A percentile compares a stretch with the other conserved stretches of the same genome.
These are phyloP conservation scores for Hybognathus amarus DNA, from an alignment of 2,797 vertebrate genomes.

Conservation along the genomic window DNA sequence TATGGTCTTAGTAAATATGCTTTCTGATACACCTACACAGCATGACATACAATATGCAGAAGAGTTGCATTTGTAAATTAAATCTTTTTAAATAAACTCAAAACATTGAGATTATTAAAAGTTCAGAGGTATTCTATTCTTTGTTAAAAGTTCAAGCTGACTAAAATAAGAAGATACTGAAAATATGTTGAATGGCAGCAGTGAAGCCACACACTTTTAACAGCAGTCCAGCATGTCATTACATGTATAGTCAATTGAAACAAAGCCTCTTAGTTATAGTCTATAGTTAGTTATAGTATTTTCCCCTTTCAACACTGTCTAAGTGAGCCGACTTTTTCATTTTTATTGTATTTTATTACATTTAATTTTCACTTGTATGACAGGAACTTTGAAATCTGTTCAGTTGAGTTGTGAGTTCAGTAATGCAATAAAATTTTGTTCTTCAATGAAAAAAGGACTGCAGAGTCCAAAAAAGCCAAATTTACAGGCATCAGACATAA, in stretches of 20 bases:
- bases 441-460: not conserved
- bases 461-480: not conserved
- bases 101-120: not conserved
- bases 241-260: not conserved
- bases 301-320: not conserved
- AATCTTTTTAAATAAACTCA: not conserved
- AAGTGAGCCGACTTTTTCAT: not conserved
- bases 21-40: too few relatives aligned
- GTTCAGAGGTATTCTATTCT: not conserved
- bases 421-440: not conserved
- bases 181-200: not conserved
- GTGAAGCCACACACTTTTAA: not conserved
- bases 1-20: too few relatives aligned
- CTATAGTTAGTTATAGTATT: too few relatives aligned
- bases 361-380: not conserved
- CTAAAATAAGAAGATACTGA: not conserved
- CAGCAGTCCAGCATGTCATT: not conserved
- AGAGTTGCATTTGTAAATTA: not conserved
- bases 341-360: not conserved
- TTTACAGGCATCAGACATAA: not conserved
- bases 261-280: not conserved
- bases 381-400: not conserved
- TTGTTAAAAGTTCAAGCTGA: not conserved
- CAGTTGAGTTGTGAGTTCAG: not conserved
- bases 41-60: not conserved